Percentiles rank a stretch among this genome's conserved stretches.
Evolutionary conservation across 2,113 vertebrate genomes (phyloP).

Genomic region (Centropristis striata): DNA sequence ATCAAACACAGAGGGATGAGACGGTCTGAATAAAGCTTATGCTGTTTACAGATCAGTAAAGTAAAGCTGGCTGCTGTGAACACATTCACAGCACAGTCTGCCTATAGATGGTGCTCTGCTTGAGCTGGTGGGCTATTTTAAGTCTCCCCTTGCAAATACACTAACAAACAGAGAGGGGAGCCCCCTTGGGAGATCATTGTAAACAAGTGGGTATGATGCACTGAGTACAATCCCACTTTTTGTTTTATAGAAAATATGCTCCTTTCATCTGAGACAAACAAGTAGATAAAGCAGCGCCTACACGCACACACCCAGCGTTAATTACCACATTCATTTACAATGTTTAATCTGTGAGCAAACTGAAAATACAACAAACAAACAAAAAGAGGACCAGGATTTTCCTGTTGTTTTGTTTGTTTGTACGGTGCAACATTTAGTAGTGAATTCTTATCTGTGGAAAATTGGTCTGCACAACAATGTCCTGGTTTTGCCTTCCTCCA

Average conservation of each 20-base stretch:
- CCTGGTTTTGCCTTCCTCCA: constrained; percentile 74
- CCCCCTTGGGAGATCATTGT: constrained; percentile 79
- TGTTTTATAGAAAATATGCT: constrained; percentile 77
- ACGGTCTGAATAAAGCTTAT: constrained; percentile 46
- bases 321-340: constrained; percentile 85
- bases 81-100: constrained; percentile 43
- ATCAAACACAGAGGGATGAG: constrained; percentile 60
- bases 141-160: constrained; percentile 77
- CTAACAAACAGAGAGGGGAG: constrained; percentile 75
- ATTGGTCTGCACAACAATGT: constrained; percentile 74
- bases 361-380: constrained; percentile 84
- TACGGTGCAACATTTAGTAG: constrained; percentile 69
- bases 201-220: constrained; percentile 83
- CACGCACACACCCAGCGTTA: constrained; percentile 73
- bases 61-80: constrained; percentile 50
- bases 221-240: constrained; percentile 80
- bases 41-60: constrained; percentile 52
- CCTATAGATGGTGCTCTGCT: constrained; percentile 74
- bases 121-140: constrained; percentile 80
- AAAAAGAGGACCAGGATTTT: constrained; percentile 78
- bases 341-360: constrained; percentile 80
- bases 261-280: constrained; percentile 87
- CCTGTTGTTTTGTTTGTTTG: constrained; percentile 80
- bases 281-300: constrained; percentile 78
- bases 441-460: constrained; percentile 66